These are phyloP conservation scores for Mobula birostris DNA, from an alignment of 2,113 vertebrate species.

Conservation along the genomic window DNA sequence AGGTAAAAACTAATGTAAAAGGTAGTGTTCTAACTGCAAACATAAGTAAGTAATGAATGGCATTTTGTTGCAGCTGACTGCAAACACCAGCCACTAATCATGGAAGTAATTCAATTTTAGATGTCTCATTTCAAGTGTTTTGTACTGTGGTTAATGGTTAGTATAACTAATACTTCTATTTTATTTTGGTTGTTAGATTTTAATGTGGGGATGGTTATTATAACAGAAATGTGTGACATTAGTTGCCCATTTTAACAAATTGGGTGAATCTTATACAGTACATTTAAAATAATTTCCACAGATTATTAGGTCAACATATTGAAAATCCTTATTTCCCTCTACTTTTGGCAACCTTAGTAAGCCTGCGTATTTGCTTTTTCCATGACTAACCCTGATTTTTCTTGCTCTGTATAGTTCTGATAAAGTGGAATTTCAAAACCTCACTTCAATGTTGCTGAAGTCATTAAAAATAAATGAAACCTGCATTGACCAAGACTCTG, in stretches of 20 bases:
- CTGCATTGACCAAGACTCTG: background rate
- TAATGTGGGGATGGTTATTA: background rate
- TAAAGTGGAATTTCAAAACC: background rate
- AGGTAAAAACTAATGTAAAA: background rate
- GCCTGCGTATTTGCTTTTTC: background rate
- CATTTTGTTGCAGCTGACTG: background rate
- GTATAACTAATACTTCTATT: background rate
- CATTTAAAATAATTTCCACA: background rate
- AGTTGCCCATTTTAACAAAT: background rate
- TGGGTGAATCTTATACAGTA: background rate
- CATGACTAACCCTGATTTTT: background rate
- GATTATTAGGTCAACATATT: background rate
- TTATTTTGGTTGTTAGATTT: background rate
- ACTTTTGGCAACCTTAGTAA: background rate
- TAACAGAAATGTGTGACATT: background rate
- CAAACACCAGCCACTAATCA: background rate
- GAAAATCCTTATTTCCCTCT: background rate
- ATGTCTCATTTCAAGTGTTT: background rate
- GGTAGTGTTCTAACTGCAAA: background rate
- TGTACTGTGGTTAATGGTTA: background rate
- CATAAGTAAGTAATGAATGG: background rate
- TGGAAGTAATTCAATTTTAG: background rate
- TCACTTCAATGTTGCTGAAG: background rate
- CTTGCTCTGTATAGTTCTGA: slow-evolving; percentile 17
- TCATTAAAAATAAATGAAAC: background rate